Base-by-base conservation (phyloP, 2,113 vertebrate species). In the Thymallus thymallus region DNA sequence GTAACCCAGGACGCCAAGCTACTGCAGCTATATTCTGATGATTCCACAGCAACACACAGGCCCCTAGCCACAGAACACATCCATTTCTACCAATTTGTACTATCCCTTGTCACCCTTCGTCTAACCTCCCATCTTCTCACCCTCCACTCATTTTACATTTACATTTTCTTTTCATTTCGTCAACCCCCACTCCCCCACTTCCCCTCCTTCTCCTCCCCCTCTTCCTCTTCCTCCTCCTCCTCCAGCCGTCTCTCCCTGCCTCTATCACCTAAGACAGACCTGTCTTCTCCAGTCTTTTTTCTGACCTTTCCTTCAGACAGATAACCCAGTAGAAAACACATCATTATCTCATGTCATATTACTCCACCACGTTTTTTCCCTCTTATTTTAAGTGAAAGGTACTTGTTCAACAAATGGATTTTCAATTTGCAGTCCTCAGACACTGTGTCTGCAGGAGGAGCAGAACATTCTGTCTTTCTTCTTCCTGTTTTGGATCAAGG, bases 1-100 rank as follows among this genome's bases (percentile, higher is more conserved):
- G 0, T 14, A 48, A 48, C 3, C 1, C 35, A 16, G 35, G 35
- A 48, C 7, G 6, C 35, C 35, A 92, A 97, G 96, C 96, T 96
- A 96, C 95, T 87, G 94, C 93, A 92, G 94, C 95, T 96, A 96
- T 97, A 98, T 96, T 96, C 95, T 97, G 96, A 96, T 98, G 95
- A 98, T 98, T 96, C 96, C 96, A 97, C 95, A 88, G 87, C 87
- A 67, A 61, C 68, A 63, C 77, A 71, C 55, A 66, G 56, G 22
- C 82, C 87, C 93, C 93, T 94, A 92, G 94, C 91, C 91, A 93
- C 88, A 84, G 89, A 94, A 88, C 91, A 89, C 87, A 90, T 88
- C 86, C 91, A 94, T 94, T 93, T 91, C 90, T 85, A 55, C 46
- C 78, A 51, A n/a, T 4, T 13, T 51, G 48, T 51, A 51, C 48